Conservation (phyloP, 2,888 invertebrate species). For the Drosophila subsilvestris region DNA sequence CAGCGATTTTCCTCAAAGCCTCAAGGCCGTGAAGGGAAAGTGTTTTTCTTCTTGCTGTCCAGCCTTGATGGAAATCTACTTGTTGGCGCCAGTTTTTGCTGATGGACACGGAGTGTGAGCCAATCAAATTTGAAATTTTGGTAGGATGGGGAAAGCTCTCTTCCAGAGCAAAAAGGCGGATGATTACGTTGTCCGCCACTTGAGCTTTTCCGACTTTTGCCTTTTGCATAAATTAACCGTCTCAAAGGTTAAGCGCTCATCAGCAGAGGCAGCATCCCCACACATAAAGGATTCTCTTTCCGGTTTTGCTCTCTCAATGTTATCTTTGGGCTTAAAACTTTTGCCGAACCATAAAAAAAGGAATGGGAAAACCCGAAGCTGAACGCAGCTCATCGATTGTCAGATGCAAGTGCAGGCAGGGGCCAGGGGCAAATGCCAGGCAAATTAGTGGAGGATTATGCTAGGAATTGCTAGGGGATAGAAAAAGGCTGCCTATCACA, state of each 20-base stretch:
- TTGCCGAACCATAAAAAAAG: not conserved
- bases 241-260: constrained; percentile 10
- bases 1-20: constrained; percentile 56
- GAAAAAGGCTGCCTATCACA: constrained; percentile 9
- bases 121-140: constrained; percentile 35
- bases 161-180: constrained; percentile 18
- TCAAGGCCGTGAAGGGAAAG: constrained; percentile 7
- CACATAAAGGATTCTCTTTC: not conserved
- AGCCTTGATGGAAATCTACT: constrained; percentile 68
- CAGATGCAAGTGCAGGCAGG: constrained; percentile 28
- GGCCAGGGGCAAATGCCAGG: constrained; percentile 29
- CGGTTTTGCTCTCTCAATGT: not conserved
- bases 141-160: not conserved
- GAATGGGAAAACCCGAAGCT: not conserved
- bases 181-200: constrained; percentile 59
- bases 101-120: constrained; percentile 17
- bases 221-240: constrained; percentile 69
- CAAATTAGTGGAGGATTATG: constrained; percentile 52
- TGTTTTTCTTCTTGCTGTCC: constrained; percentile 17
- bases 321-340: not conserved
- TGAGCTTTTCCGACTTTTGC: constrained; percentile 25
- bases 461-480: not conserved
- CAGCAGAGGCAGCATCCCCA: not conserved
- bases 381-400: constrained; percentile 45
- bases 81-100: constrained; percentile 72